Base-by-base conservation (phyloP, 2,113 vertebrate species). In the Myxocyprinus asiaticus region DNA sequence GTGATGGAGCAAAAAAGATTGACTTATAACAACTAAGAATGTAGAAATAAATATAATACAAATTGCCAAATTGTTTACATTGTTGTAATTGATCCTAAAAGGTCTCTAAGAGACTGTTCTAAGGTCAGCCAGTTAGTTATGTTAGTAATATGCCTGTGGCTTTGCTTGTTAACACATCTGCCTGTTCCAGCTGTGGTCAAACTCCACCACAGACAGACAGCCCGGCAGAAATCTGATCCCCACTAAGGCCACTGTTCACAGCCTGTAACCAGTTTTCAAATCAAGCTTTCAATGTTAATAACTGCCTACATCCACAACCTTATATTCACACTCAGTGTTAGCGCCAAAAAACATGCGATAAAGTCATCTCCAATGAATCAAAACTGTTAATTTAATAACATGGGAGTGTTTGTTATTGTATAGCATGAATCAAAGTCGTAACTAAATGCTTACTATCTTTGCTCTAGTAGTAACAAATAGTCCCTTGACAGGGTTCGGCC, bases 101-200 rank as follows among this genome's bases (percentile, higher is more conserved):
- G 22, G 22, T 3, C 22, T 33, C 22, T 56, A 3, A 9, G 53
- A 62, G 55, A 22, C 11, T 63, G 47, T 2, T 51, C 4, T 48
- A 42, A 67, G 56, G 76, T 79, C 64, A 55, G 56, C 55, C 9
- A 42, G 56, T 43, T 42, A 50, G 66, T 42, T 78, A 33, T 62
- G 2, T 59, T 56, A 48, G 68, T 82, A 10, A 64, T 63, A 22
- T 45, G 67, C 77, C 67, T 43, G 58, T 44, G 10, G 72, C 70
- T 56, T 11, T 33, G 59, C 77, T 79, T 76, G 77, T 80, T 79
- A 80, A 72, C 62, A 79, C 67, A 53, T 80, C 77, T 77, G 67
- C 44, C n/a, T 51, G 50, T 45, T 80, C 15, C 66, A 80, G 72
- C 66, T 62, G 65, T 10, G 47, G 59, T 71, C 68, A 62, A 63